These are phyloP conservation scores for Dryoscopus gambensis DNA, from an alignment of 2,113 vertebrate species.

Conservation along the genomic window DNA sequence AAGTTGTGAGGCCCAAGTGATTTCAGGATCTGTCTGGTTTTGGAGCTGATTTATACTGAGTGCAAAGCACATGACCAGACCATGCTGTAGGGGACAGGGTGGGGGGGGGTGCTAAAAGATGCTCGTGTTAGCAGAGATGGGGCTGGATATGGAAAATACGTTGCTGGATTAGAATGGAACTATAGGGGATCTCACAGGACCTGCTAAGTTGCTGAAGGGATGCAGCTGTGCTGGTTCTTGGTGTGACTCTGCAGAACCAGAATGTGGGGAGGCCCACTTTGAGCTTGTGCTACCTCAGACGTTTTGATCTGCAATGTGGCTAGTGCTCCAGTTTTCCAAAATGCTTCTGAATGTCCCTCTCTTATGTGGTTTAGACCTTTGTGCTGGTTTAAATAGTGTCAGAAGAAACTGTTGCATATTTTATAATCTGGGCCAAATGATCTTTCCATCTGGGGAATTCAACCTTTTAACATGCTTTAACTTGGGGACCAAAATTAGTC, in stretches of 20 bases:
- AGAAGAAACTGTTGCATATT: neutral
- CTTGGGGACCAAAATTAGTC: neutral
- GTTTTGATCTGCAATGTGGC: neutral
- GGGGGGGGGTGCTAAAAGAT: neutral
- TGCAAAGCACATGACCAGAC: neutral
- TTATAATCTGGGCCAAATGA: neutral
- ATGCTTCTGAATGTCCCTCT: neutral
- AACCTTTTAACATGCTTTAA: neutral
- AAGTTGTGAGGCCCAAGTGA: neutral
- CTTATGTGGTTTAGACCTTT: neutral
- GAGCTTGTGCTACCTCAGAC: fast-evolving
- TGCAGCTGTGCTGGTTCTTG: neutral
- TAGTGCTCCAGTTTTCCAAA: neutral
- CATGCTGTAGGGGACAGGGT: neutral
- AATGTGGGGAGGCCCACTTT: neutral
- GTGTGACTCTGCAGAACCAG: neutral
- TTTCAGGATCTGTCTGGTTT: neutral
- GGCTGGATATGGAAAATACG: neutral
- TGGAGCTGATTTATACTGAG: neutral
- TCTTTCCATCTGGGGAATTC: neutral
- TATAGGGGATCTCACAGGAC: neutral
- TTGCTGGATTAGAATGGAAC: neutral
- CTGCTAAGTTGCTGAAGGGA: neutral
- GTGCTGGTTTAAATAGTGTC: neutral
- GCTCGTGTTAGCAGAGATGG: neutral